Evolutionary conservation across 2,888 invertebrate species (phyloP).

Genomic region (Lepeophtheirus nordmannii): DNA sequence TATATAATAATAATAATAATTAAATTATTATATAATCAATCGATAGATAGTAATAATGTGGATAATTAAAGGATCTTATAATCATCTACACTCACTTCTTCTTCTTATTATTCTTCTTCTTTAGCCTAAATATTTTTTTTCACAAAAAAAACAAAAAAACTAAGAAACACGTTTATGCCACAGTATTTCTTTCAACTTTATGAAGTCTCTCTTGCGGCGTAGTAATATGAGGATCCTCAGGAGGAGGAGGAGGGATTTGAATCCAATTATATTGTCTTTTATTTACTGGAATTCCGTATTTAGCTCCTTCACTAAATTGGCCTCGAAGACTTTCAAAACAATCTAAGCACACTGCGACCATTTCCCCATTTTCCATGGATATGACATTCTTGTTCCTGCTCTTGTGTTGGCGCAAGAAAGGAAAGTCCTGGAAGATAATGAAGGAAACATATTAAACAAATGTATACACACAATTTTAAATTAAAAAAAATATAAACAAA

Average conservation of each 20-base stretch:
- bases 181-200: background rate
- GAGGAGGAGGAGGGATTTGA: conserved; percentile 77
- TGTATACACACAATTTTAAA: too few species aligned
- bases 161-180: background rate
- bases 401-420: conserved; percentile 63
- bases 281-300: conserved; percentile 69
- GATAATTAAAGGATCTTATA: background rate
- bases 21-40: background rate
- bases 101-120: background rate
- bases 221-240: conserved; percentile 43
- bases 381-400: conserved; percentile 63
- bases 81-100: background rate
- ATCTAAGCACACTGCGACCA: conserved; percentile 76
- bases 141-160: too few species aligned
- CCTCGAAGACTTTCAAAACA: conserved; percentile 81
- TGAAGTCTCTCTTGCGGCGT: conserved; percentile 50
- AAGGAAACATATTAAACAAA: too few species aligned
- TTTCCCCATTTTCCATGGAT: conserved; percentile 70
- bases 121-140: background rate
- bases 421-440: conserved; percentile 53
- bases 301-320: conserved; percentile 38
- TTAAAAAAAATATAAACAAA: background rate
- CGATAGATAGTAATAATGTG: background rate
- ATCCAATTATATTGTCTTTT: conserved; percentile 88
- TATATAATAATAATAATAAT: background rate